Evolutionary conservation across 2,888 invertebrate genomes (phyloP).

Genomic region (Idaea straminata): DNA sequence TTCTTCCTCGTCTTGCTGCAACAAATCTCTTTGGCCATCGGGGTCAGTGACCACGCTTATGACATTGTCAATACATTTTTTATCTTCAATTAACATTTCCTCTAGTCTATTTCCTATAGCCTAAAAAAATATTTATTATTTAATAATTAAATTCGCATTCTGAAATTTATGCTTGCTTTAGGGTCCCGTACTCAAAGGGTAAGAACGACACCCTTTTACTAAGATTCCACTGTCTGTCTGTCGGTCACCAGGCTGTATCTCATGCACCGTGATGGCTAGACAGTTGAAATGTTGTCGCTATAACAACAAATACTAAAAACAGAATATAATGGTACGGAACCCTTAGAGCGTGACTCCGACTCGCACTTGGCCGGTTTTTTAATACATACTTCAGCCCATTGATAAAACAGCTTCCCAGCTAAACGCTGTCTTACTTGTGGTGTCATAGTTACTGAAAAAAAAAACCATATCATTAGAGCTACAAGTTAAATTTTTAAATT

Average conservation of each 20-base stretch:
- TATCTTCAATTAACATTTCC: constrained; percentile 92
- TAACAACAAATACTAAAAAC: too few relatives aligned
- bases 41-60: constrained; percentile 86
- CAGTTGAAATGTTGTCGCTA: neutral
- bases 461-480: constrained; percentile 65
- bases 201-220: neutral
- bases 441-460: constrained; percentile 68
- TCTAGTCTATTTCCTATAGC: constrained; percentile 94
- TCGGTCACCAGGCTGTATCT: neutral
- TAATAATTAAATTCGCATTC: neutral
- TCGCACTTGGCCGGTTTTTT: neutral
- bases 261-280: neutral
- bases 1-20: constrained; percentile 95
- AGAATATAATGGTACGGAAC: too few relatives aligned
- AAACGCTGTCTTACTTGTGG: constrained; percentile 81
- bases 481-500: neutral
- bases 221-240: neutral
- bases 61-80: constrained; percentile 84
- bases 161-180: neutral
- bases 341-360: too few relatives aligned
- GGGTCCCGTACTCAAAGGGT: neutral
- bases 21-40: constrained; percentile 87
- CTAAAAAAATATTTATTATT: constrained; percentile 36
- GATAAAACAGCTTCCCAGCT: constrained; percentile 98
- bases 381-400: constrained; percentile 92